Evolutionary conservation across 2,797 vertebrate species (phyloP).

Genomic region (Cryptoprocta ferox): DNA sequence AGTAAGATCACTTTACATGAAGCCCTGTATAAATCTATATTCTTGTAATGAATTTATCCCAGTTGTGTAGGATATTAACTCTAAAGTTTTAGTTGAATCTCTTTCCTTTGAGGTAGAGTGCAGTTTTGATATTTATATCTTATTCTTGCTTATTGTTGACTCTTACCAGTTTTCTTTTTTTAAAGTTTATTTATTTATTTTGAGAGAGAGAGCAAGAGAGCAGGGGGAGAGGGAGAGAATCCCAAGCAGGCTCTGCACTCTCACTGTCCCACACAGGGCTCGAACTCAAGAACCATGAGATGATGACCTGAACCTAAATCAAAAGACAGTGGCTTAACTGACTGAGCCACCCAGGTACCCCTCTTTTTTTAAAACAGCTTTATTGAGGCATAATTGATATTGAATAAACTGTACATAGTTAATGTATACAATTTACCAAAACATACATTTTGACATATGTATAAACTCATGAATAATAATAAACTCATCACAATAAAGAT

Average conservation of each 20-base stretch:
- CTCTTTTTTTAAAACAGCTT: not conserved
- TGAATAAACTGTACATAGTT: not conserved
- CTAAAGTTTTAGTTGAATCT: not conserved
- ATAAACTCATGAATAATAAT: not conserved
- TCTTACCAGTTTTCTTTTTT: not conserved
- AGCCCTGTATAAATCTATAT: not conserved
- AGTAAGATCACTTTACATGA: not conserved
- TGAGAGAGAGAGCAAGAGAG: no score
- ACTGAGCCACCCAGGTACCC: no score
- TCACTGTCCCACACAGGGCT: no score
- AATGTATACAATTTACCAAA: not conserved
- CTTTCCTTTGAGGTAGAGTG: not conserved
- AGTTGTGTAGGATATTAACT: not conserved
- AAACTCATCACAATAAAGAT: not conserved
- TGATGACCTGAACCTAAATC: no score
- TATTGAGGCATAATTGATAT: not conserved
- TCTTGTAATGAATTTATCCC: not conserved
- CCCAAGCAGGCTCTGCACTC: no score
- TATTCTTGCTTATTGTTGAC: not conserved
- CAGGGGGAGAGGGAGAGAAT: no score
- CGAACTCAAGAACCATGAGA: no score
- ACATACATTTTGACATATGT: not conserved
- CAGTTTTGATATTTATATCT: not conserved
- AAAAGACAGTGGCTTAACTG: no score
- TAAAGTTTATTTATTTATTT: not conserved